Percentiles rank a stretch among this genome's conserved stretches.
Evolutionary conservation across 1,140 invertebrate species (phyloP).

Genomic region (Hycleus phaleratus): DNA sequence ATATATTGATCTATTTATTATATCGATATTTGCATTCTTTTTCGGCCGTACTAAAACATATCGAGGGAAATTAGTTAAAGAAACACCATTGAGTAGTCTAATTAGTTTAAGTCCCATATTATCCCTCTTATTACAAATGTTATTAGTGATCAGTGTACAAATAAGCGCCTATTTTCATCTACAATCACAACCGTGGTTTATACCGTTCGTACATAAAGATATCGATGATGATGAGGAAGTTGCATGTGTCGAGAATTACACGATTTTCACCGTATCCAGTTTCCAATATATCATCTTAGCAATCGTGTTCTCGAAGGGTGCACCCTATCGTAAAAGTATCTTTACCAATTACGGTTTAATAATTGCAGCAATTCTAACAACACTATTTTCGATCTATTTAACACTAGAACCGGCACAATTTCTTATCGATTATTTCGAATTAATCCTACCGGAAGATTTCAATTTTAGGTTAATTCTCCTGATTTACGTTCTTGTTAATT

Average conservation of each 20-base stretch:
- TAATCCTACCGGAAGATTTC: conserved; percentile 57
- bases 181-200: conserved; percentile 65
- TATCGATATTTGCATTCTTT: conserved; percentile 75
- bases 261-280: conserved; percentile 78
- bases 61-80: conserved; percentile 55
- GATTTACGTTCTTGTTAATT: conserved; percentile 51
- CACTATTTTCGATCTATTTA: conserved; percentile 59
- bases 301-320: conserved; percentile 83
- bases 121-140: conserved; percentile 66
- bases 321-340: conserved; percentile 78
- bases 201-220: conserved; percentile 43
- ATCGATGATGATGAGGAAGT: conserved; percentile 44
- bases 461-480: conserved; percentile 57
- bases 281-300: conserved; percentile 93
- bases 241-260: conserved; percentile 71
- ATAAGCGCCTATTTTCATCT: conserved; percentile 56
- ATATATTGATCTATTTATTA: conserved; percentile 74
- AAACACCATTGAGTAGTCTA: conserved; percentile 62
- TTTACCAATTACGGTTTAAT: conserved; percentile 69
- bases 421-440: conserved; percentile 53
- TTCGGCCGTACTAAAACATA: conserved; percentile 76
- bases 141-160: conserved; percentile 62
- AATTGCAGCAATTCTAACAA: conserved; percentile 56
- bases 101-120: conserved; percentile 58
- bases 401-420: conserved; percentile 59